These are phyloP conservation scores for Neelides folsomi DNA, from an alignment of 2,888 invertebrate species.

Conservation along the genomic window DNA sequence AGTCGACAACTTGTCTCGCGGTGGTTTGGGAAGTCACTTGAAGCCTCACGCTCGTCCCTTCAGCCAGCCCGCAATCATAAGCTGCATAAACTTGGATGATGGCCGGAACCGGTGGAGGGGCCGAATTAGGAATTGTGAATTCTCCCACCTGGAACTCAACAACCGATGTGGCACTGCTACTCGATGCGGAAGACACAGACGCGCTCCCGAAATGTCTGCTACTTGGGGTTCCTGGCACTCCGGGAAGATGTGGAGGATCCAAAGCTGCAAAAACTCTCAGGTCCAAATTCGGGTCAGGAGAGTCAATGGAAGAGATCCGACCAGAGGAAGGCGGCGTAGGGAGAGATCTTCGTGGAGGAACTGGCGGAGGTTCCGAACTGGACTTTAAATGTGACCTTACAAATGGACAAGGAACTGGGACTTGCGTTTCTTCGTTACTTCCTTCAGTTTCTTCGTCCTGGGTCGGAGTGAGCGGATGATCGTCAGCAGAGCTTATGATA, in stretches of 20 bases:
- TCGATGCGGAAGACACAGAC: background rate
- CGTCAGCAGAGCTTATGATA: background rate
- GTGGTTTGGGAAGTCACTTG: conserved; percentile 87
- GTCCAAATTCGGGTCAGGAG: background rate
- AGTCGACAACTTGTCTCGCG: conserved; percentile 84
- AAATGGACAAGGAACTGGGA: background rate
- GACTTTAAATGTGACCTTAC: background rate
- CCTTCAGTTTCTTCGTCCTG: background rate
- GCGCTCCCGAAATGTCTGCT: background rate
- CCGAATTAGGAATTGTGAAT: background rate
- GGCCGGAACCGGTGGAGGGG: background rate
- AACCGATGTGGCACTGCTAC: background rate
- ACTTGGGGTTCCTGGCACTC: background rate
- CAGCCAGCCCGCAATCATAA: conserved; percentile 85
- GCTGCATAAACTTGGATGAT: conserved; percentile 76
- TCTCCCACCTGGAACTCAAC: background rate
- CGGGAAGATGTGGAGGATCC: background rate
- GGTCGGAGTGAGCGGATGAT: background rate
- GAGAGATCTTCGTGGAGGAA: conserved; percentile 12
- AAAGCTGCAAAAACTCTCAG: no score
- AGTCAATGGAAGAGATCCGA: background rate
- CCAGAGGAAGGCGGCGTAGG: conserved; percentile 5
- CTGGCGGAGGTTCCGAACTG: conserved; percentile 11
- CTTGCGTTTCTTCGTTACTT: background rate
- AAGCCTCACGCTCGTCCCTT: conserved; percentile 81